These are phyloP conservation scores for Montipora capricornis DNA, from an alignment of 64 coral and sea anemone genomes.

Conservation along the genomic window DNA sequence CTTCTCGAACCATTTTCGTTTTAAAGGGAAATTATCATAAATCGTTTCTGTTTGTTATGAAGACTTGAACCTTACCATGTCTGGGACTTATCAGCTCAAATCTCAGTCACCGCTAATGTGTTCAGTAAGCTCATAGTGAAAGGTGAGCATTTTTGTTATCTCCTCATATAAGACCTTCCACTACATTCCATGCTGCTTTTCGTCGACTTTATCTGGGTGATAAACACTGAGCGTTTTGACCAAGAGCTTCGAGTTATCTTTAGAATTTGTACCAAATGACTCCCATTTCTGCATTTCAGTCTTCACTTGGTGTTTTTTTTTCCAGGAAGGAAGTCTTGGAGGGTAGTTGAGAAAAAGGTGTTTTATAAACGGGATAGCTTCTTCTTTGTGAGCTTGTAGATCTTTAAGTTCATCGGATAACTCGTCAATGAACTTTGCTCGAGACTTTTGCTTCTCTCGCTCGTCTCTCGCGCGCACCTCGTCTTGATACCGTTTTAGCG, in stretches of 20 bases:
- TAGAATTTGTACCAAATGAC: conserved; percentile 9
- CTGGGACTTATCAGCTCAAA: too few species aligned
- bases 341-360: conserved; percentile 67
- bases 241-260: conserved; percentile 38
- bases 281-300: conserved; percentile 55
- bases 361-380: conserved; percentile 25
- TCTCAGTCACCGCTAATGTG: background rate
- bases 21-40: too few species aligned
- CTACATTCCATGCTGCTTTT: conserved; percentile 40
- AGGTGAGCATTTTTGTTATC: conserved; percentile 64
- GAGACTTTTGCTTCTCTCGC: conserved; percentile 13
- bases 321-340: conserved; percentile 38
- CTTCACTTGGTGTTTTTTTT: conserved; percentile 60
- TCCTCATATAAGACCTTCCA: conserved; percentile 71
- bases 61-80: too few species aligned
- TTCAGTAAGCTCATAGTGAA: conserved; percentile 59
- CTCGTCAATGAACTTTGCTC: conserved; percentile 41
- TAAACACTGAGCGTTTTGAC: conserved; percentile 27
- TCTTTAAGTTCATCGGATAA: conserved; percentile 41
- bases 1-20: too few species aligned
- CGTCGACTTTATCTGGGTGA: conserved; percentile 74
- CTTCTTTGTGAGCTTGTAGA: conserved; percentile 23
- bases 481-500: conserved; percentile 68
- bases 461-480: conserved; percentile 38
- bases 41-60: too few species aligned